phyloP scores from a whole-genome alignment of 1,140 invertebrate species.

The Hyles vespertilio region DNA sequence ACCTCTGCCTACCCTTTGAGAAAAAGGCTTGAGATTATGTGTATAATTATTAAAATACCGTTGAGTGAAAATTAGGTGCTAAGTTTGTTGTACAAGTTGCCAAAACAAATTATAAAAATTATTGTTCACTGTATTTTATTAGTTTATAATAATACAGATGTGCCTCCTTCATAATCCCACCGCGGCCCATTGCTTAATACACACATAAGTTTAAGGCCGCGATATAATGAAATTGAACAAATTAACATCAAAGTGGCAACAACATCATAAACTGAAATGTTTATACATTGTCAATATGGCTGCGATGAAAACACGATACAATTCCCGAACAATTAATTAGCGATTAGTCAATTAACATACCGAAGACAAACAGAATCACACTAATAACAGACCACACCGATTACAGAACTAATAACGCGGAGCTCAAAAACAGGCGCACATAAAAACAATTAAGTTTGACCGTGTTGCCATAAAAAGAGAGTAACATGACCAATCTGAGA shows the following conservation, averaged over 20 bases:
- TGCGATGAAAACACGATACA: conserved; percentile 21
- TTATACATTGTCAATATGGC: conserved; percentile 15
- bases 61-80: too few species aligned
- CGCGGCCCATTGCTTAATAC: too few species aligned
- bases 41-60: too few species aligned
- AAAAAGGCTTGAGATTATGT: too few species aligned
- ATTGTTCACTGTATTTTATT: too few species aligned
- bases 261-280: conserved; percentile 11
- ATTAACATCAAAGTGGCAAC: conserved; percentile 14
- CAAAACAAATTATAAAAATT: too few species aligned
- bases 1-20: too few species aligned
- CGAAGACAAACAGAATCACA: conserved; percentile 43
- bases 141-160: too few species aligned
- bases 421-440: conserved; percentile 62
- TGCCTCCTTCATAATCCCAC: too few species aligned
- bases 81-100: too few species aligned
- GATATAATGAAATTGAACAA: conserved; percentile 8
- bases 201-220: too few species aligned
- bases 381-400: conserved; percentile 56
- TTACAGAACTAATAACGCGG: conserved; percentile 63
- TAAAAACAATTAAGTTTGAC: conserved; percentile 72
- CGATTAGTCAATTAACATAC: conserved; percentile 60
- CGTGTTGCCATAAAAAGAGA: conserved; percentile 68
- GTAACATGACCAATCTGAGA: conserved; percentile 64
- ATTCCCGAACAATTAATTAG: conserved; percentile 43